Evolutionary conservation across 2,888 invertebrate species (phyloP), one percentile per base, ranked within the genome.

Genomic region (Campoplex capitator): DNA sequence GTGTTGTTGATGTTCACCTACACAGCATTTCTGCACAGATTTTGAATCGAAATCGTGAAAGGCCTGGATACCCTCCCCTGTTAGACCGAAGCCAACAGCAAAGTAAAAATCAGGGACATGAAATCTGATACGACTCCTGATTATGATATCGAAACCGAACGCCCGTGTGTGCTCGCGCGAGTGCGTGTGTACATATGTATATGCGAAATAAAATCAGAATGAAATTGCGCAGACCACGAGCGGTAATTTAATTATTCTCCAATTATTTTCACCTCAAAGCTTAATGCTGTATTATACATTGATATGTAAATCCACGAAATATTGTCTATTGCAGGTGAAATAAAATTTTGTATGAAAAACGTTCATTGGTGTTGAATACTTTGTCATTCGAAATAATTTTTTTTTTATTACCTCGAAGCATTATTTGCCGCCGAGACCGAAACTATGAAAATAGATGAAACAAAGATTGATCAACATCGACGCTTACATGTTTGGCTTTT

Each of bases 401-500:
- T 42, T 42, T 42, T 42, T 3, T 7, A 42, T 9, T 9, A 7
- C 9, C 9, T 7, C 6, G 42, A 42, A 6, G 42, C 42, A 42
- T 7, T 3, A 42, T 42, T 42, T 42, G 1, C 9, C 23, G 23
- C 23, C 23, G 23, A 23, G 23, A 23, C 23, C 23, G 23, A 23
- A 23, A 0, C 23, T 23, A 23, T 23, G 23, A 18, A 35, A 51
- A 51, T 7, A 32, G 32, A 45, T 51, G n/a, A 3, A n/a, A 11
- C n/a, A 71, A 71, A 35, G 28, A 81, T 84, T 16, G 62, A 32
- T 62, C 16, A 9, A 62, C 62, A 4, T 6, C 6, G 62, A 62
- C 16, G 13, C 16, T 62, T 62, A 32, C 78, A 67, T 78, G 75
- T 88, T 85, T 90, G 88, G 86, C 89, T 88, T 80, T 88, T 89